These are phyloP conservation scores for Amiota communis DNA, from an alignment of 2,888 invertebrate genomes.

Conservation along the genomic window DNA sequence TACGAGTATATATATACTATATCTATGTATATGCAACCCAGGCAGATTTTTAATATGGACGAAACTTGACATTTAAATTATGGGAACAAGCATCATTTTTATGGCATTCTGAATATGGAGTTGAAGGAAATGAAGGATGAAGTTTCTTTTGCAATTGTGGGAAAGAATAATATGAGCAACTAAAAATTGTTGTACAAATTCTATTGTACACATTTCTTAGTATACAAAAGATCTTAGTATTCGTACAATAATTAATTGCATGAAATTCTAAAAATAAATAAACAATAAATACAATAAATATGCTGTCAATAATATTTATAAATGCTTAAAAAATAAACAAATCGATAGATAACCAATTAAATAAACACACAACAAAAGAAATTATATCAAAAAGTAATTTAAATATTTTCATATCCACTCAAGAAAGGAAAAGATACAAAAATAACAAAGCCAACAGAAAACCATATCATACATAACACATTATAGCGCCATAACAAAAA, in stretches of 20 bases:
- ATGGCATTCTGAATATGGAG: conserved; percentile 17
- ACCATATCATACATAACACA: conserved; percentile 43
- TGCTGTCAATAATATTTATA: conserved; percentile 67
- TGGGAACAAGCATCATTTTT: conserved; percentile 68
- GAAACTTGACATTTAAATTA: conserved; percentile 73
- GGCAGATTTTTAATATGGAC: conserved; percentile 70
- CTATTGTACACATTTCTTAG: too few relatives aligned
- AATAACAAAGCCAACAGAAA: not conserved
- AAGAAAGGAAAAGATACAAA: not conserved
- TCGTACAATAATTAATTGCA: not conserved
- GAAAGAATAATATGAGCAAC: too few relatives aligned
- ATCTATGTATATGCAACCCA: conserved; percentile 32
- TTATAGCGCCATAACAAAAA: conserved; percentile 58
- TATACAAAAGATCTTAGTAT: too few relatives aligned
- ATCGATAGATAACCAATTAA: not conserved
- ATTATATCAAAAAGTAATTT: not conserved
- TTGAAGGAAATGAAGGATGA: not conserved
- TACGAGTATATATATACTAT: not conserved
- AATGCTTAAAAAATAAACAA: conserved; percentile 67
- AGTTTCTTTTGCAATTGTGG: not conserved
- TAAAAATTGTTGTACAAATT: too few relatives aligned
- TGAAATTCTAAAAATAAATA: conserved; percentile 18
- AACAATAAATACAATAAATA: conserved; percentile 58
- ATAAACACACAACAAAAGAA: conserved; percentile 2
- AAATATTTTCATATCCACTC: too few relatives aligned